Evolutionary conservation across 1,140 invertebrate species (phyloP), one percentile per base, ranked within the genome.

Genomic region (Pseudomyrmex flavicornis): DNA sequence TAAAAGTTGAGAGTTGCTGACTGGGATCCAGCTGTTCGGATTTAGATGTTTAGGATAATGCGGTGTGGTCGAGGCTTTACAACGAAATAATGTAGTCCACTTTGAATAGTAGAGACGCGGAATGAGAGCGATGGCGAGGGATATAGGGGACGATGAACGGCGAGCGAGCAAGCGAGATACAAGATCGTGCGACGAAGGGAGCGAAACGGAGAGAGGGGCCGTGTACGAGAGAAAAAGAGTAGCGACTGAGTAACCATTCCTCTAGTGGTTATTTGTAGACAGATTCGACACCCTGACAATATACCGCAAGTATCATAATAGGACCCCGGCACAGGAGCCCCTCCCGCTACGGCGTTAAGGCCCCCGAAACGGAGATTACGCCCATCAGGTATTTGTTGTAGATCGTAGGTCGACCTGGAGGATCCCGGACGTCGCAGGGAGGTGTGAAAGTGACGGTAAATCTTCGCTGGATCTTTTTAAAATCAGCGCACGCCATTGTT

Each of bases 1-100:
- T 35, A 35, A 35, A 35, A 80, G 84, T 92, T 93, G 92, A 93
- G 93, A 93, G 91, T 84, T 92, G 35, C 86, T 88, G 82, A 73
- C 83, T 82, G 83, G 83, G 90, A 75, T 89, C 91, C 94, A 94
- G 93, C 93, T 94, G 94, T 94, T 91, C 90, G 93, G 94, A 94
- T 94, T 94, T 94, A 94, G 94, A 94, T 94, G 93, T 94, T 93
- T 94, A 93, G 93, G 93, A 94, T 94, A 94, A 94, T 93, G 92
- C 93, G 90, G 83, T 91, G 90, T 91, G 91, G 91, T 87, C 90
- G 90, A 87, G 90, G 91, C 85, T 90, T 94, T 92, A 93, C 93
- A 93, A 91, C 93, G 89, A 93, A 94, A 94, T 94, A 94, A 94
- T 94, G 89, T 94, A 93, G 93, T 94, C 93, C 92, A 92, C 90